Conservation (phyloP, 2,113 vertebrate genomes). For the Daphoenositta chrysoptera region DNA sequence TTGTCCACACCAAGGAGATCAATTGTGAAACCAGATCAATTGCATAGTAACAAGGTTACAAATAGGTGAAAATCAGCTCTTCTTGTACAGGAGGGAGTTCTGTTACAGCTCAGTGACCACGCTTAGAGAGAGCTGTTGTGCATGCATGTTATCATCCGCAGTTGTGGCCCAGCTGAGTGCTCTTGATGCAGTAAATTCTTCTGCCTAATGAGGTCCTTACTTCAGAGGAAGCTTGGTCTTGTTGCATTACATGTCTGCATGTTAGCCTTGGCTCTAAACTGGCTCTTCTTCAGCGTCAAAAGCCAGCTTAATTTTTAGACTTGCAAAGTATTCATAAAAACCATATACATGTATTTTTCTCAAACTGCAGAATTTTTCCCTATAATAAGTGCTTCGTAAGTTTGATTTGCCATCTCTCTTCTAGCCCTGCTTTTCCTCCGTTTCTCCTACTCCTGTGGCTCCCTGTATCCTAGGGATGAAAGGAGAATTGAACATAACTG, state of each 20-base stretch:
- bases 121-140: neutral
- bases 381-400: neutral
- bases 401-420: neutral
- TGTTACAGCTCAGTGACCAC: neutral
- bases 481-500: neutral
- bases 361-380: neutral
- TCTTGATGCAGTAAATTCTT: neutral
- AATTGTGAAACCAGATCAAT: neutral
- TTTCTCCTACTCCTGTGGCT: neutral
- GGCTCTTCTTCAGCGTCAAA: neutral
- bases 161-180: neutral
- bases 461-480: neutral
- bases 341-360: neutral
- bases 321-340: neutral
- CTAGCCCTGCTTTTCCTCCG: neutral
- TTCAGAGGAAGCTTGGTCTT: neutral
- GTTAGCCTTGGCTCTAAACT: neutral
- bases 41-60: neutral
- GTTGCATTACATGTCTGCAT: neutral
- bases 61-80: neutral
- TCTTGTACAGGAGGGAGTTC: neutral
- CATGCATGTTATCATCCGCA: neutral
- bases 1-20: neutral
- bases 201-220: neutral
- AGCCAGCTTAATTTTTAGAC: neutral